Base-by-base conservation (phyloP, 35 echinoderm and acorn worm genomes). In the Apostichopus parvimensis region DNA sequence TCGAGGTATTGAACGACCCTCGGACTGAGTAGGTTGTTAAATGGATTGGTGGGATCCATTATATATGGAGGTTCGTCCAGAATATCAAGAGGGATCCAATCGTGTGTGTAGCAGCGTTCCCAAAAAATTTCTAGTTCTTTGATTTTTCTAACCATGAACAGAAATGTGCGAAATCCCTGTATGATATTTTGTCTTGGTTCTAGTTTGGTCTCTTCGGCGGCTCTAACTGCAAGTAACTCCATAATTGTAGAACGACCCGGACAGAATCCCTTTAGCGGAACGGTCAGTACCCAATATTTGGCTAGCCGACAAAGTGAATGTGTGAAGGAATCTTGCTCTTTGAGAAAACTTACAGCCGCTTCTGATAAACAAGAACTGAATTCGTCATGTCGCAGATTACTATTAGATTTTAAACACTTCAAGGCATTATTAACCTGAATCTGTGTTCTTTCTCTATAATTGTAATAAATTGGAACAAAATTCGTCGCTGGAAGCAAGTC, bases 31-130 rank as follows among this genome's bases (percentile, higher is more conserved):
- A 88, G 21, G 28, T 88, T 88, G 68, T 72, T 61, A 24, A 25
- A 88, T 7, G 86, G 86, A 34, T 61, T 88, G 61, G 86, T 88
- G 8, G 86, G 86, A 18, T 88, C 86, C 24, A 88, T n/a, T 24
- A 88, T 34, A 14, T 64, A 54, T 26, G 86, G 86, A 71, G 2
- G 60, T 9, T 66, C 8, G 13, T 6, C 1, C 57, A 20, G 6
- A 57, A 18, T 20, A 5, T 54, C 4, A 28, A 14, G 1, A 7
- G 86, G 86, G 20, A 88, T 88, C 17, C 25, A 25, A 5, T 26
- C 11, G 6, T 71, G 6, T 6, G 5, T 20, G 52, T 88, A 88
- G 34, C 28, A 88, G 0, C 11, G 21, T 7, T 5, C 25, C 86
- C 86, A 88, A 9, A 45, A 64, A 14, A 88, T 71, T 2, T 88